phyloP scores from a whole-genome alignment of 1,140 invertebrate genomes.

The Portunus trituberculatus region DNA sequence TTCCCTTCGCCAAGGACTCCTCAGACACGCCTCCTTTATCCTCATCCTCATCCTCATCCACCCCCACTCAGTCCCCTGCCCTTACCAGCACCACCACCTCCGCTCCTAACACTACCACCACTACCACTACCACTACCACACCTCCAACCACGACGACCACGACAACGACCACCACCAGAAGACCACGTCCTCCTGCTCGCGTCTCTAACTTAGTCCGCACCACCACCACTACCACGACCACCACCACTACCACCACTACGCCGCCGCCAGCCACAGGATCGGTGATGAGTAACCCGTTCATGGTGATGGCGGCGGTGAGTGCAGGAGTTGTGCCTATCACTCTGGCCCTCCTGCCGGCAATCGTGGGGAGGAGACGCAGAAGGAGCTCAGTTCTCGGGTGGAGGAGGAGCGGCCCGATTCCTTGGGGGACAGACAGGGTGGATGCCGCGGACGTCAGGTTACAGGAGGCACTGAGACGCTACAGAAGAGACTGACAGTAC shows the following conservation, averaged over 20 bases:
- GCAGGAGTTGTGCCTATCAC: conserved; percentile 62
- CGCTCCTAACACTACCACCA: background rate
- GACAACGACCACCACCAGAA: conserved; percentile 1
- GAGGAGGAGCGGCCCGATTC: background rate
- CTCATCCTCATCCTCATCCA: conserved; percentile 24
- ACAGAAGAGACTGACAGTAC: background rate
- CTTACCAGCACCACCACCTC: conserved; percentile 41
- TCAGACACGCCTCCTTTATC: background rate
- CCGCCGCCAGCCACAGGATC: background rate
- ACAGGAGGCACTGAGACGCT: conserved; percentile 14
- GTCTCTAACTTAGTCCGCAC: background rate
- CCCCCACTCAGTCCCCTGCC: background rate
- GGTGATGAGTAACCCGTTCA: conserved; percentile 52
- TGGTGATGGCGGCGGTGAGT: conserved; percentile 69
- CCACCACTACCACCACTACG: conserved; percentile 46
- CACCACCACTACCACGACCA: conserved; percentile 50
- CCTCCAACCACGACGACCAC: conserved; percentile 27
- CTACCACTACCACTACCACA: conserved; percentile 39
- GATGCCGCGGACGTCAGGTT: conserved; percentile 41
- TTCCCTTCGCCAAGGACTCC: background rate
- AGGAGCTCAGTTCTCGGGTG: background rate
- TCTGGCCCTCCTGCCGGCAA: conserved; percentile 59
- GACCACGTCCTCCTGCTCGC: background rate
- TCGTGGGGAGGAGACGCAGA: conserved; percentile 61
- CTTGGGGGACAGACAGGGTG: background rate